Conservation (phyloP, 2,113 vertebrate genomes). For the Lathamus discolor region DNA sequence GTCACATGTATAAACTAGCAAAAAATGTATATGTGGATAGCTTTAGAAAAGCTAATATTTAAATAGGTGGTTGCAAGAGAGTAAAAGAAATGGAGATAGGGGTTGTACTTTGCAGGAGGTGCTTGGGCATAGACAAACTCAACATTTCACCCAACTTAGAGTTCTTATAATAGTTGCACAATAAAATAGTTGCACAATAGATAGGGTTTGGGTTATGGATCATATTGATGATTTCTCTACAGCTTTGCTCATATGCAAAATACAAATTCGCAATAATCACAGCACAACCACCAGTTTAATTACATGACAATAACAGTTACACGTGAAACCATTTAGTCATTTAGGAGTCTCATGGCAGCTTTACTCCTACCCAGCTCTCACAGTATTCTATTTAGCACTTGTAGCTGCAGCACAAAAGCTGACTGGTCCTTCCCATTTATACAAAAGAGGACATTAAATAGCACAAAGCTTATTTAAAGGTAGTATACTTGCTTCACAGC, state of each 20-base stretch:
- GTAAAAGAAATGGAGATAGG: not conserved
- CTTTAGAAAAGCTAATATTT: not conserved
- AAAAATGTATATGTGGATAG: not conserved
- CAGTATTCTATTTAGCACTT: not conserved
- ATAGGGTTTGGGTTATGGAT: not conserved
- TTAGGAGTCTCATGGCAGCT: not conserved
- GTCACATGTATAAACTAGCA: not conserved
- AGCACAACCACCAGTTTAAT: not conserved
- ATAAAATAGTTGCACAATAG: not conserved
- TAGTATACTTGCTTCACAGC: not conserved
- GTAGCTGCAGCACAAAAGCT: not conserved
- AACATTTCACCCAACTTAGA: not conserved
- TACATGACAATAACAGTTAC: not conserved
- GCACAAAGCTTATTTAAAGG: not conserved
- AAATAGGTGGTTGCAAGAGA: not conserved
- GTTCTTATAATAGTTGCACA: not conserved
- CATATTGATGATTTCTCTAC: not conserved
- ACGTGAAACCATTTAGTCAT: not conserved
- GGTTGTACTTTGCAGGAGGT: not conserved
- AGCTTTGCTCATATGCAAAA: not conserved
- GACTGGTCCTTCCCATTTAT: not conserved
- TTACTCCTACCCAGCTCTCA: not conserved
- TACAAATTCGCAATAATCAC: not conserved
- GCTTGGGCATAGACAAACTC: not conserved
- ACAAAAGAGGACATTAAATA: not conserved